Evolutionary conservation across 2,888 invertebrate species (phyloP).

Genomic region (Pterostichus madidus): DNA sequence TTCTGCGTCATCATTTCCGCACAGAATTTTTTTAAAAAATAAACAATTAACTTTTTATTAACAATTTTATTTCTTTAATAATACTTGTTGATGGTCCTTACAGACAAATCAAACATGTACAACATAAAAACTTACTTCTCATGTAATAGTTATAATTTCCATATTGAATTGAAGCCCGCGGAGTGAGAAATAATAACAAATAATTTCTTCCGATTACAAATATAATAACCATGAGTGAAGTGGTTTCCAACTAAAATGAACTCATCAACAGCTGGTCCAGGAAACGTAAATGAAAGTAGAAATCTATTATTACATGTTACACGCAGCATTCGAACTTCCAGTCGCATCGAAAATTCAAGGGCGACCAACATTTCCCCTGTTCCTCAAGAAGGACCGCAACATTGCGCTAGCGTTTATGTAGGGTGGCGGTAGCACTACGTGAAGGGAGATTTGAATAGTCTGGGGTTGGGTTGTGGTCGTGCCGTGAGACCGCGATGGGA

Average conservation of each 20-base stretch:
- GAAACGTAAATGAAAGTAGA: slow-evolving; percentile 42
- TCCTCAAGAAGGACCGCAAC: not conserved
- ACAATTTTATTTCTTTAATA: too few species aligned
- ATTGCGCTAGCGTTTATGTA: not conserved
- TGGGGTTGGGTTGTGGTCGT: not conserved
- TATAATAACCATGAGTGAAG: slow-evolving; percentile 8
- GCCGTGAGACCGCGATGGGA: slow-evolving; percentile 41
- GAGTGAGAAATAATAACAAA: not conserved
- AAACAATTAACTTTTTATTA: too few species aligned
- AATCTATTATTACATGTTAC: slow-evolving; percentile 36
- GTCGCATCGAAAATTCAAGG: slow-evolving; percentile 39
- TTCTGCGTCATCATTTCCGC: too few species aligned
- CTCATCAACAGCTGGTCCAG: slow-evolving; percentile 38
- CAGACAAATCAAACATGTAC: too few species aligned
- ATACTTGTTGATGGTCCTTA: too few species aligned
- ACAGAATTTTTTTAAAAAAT: too few species aligned
- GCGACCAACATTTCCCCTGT: not conserved
- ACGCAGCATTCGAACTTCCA: slow-evolving; percentile 13
- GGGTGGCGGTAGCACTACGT: not conserved
- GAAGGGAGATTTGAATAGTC: not conserved
- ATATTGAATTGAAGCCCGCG: not conserved
- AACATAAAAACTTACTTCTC: too few species aligned
- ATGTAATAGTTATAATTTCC: not conserved
- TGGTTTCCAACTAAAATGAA: slow-evolving; percentile 25
- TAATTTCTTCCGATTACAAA: slow-evolving; percentile 10